Percentiles rank a stretch among this genome's conserved stretches.
These are phyloP conservation scores for Polia nebulosa DNA, from an alignment of 2,888 invertebrate genomes.

Conservation along the genomic window DNA sequence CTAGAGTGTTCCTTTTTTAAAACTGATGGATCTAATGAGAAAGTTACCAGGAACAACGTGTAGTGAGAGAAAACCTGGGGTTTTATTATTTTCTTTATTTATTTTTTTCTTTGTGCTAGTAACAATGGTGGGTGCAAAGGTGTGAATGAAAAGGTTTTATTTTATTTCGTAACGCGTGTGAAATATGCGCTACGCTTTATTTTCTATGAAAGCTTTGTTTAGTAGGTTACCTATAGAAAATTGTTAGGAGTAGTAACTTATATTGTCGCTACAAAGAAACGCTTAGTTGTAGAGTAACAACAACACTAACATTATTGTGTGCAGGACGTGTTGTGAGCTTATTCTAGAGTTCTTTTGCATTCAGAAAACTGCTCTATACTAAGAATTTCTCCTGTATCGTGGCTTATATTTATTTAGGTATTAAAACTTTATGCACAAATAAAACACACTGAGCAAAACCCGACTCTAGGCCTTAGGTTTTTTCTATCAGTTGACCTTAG, in stretches of 20 bases:
- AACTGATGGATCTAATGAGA: constrained; percentile 51
- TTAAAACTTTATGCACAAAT: no score
- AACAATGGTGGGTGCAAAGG: constrained; percentile 47
- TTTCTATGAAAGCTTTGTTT: constrained; percentile 36
- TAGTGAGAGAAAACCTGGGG: constrained; percentile 25
- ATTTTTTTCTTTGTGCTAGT: constrained; percentile 37
- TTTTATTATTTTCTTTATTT: constrained; percentile 20
- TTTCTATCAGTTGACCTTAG: no score
- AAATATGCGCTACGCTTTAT: constrained; percentile 45
- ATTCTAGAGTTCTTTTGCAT: not conserved
- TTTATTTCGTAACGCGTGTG: constrained; percentile 42
- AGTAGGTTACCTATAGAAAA: not conserved
- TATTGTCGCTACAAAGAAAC: constrained; percentile 11
- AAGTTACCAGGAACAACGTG: constrained; percentile 24
- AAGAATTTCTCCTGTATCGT: no score
- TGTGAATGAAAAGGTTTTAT: constrained; percentile 43
- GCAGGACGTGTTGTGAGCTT: not conserved
- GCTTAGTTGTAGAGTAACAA: not conserved
- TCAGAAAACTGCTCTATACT: not conserved
- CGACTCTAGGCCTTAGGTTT: no score
- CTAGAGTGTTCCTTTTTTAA: constrained; percentile 28
- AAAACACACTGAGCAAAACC: no score
- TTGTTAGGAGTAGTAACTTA: constrained; percentile 16
- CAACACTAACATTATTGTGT: not conserved
- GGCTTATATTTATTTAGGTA: no score